These are phyloP conservation scores for Cheilosia grossa DNA, from an alignment of 2,888 invertebrate genomes.

Conservation along the genomic window DNA sequence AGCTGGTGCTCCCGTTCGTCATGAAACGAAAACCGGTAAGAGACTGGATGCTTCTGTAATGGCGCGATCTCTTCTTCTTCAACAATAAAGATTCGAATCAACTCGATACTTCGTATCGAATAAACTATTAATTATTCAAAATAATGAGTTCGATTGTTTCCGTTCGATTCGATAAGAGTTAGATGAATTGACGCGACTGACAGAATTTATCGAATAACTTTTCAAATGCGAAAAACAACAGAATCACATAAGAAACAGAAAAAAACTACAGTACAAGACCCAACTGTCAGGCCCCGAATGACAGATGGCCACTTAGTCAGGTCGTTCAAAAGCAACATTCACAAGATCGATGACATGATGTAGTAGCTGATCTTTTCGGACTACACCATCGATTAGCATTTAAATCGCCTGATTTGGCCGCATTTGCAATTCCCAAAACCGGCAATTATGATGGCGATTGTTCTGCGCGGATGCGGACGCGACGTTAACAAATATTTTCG, in stretches of 20 bases:
- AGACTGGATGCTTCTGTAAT: slow-evolving; percentile 1
- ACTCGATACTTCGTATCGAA: slow-evolving; percentile 50
- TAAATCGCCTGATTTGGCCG: slow-evolving; percentile 59
- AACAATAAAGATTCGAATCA: slow-evolving; percentile 69
- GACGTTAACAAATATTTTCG: slow-evolving; percentile 66
- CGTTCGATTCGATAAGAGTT: slow-evolving; percentile 49
- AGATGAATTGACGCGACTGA: not conserved
- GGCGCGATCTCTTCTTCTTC: not conserved
- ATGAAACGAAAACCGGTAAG: slow-evolving; percentile 29
- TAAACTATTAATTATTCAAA: slow-evolving; percentile 66
- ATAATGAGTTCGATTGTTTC: slow-evolving; percentile 60
- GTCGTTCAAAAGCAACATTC: slow-evolving; percentile 67
- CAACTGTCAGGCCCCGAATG: slow-evolving; percentile 51
- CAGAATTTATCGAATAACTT: slow-evolving; percentile 43
- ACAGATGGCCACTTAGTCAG: slow-evolving; percentile 59
- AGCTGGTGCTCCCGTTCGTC: slow-evolving; percentile 52
- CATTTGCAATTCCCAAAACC: slow-evolving; percentile 38
- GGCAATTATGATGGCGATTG: slow-evolving; percentile 9
- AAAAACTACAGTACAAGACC: slow-evolving; percentile 19
- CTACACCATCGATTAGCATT: slow-evolving; percentile 64
- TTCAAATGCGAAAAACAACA: slow-evolving; percentile 12
- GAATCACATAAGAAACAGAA: too few species aligned
- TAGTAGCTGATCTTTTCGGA: slow-evolving; percentile 64
- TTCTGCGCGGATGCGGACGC: not conserved
- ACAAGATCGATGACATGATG: slow-evolving; percentile 68